A percentile compares a stretch with the other conserved stretches of the same genome.
Evolutionary conservation across 2,113 vertebrate species (phyloP).

Genomic region (Sialia sialis): DNA sequence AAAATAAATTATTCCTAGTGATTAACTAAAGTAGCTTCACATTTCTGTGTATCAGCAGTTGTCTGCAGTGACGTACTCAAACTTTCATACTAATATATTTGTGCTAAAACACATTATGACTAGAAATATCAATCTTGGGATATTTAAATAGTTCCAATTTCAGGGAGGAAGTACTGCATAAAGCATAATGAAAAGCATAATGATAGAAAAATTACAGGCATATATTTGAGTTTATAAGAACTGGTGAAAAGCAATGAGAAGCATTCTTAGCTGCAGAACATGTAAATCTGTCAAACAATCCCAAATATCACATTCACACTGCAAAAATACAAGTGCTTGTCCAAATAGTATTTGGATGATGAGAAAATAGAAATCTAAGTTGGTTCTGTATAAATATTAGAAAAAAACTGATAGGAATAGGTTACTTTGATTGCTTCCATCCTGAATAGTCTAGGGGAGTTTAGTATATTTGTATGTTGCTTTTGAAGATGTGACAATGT

Average conservation of each 20-base stretch:
- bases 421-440: neutral
- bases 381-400: neutral
- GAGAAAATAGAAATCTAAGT: neutral
- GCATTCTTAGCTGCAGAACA: neutral
- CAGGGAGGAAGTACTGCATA: neutral
- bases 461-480: neutral
- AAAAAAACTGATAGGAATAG: neutral
- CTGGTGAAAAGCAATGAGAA: neutral
- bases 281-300: neutral
- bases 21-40: neutral
- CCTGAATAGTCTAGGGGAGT: neutral
- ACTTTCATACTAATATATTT: neutral
- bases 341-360: neutral
- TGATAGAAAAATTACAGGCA: neutral
- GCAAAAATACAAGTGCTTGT: neutral
- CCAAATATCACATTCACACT: neutral
- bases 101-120: neutral
- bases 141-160: neutral
- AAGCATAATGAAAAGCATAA: neutral
- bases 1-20: neutral
- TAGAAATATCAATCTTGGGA: neutral
- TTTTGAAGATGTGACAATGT: neutral
- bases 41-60: neutral
- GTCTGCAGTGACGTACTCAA: neutral
- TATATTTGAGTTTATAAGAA: neutral